phyloP scores from a whole-genome alignment of 2,113 vertebrate genomes.

The Delphinus delphis region DNA sequence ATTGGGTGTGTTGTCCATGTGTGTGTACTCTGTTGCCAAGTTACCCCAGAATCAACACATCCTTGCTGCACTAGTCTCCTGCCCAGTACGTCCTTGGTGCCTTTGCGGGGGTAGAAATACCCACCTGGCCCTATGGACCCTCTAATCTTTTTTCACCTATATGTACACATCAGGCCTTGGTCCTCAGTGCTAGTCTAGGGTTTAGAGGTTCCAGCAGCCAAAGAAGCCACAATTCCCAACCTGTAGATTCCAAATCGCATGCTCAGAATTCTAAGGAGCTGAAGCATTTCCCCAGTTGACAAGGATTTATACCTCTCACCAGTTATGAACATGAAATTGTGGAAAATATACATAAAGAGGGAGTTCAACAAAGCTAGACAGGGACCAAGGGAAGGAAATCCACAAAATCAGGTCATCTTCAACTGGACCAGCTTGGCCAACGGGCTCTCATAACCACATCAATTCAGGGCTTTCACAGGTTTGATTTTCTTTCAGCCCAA shows the following conservation, averaged over 20 bases:
- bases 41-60: conserved; percentile 63
- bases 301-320: conserved; percentile 38
- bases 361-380: not conserved
- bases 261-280: not conserved
- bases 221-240: not conserved
- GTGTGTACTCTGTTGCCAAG: conserved; percentile 71
- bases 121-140: not conserved
- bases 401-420: conserved; percentile 49
- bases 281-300: rapidly evolving
- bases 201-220: not conserved
- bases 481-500: conserved; percentile 83
- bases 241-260: not conserved
- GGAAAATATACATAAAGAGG: not conserved
- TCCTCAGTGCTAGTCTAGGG: not conserved
- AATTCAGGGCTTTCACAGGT: conserved; percentile 76
- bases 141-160: not conserved
- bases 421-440: conserved; percentile 69
- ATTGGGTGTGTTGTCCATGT: conserved; percentile 74
- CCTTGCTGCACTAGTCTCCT: not conserved
- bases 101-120: not conserved
- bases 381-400: not conserved
- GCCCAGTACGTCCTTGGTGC: not conserved
- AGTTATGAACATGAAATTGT: not conserved
- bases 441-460: conserved; percentile 74
- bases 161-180: not conserved